phyloP scores from a whole-genome alignment of 2,113 vertebrate genomes.

The Larimichthys polyactis region DNA sequence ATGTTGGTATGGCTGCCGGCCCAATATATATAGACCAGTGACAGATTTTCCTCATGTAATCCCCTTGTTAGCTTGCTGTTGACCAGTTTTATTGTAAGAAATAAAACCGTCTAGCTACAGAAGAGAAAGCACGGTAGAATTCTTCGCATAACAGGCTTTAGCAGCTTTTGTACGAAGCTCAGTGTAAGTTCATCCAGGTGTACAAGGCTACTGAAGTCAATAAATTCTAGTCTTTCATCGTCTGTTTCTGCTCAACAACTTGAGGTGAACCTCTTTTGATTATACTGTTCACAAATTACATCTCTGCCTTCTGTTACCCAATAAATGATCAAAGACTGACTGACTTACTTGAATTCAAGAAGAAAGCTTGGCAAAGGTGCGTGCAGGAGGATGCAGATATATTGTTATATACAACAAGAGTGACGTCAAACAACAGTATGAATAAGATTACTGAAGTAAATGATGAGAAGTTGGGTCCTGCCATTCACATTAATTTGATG shows the following conservation, averaged over 20 bases:
- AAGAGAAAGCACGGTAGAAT: background rate
- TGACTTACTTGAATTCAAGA: background rate
- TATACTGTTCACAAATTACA: background rate
- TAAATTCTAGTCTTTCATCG: background rate
- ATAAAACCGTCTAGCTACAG: background rate
- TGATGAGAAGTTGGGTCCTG: constrained; percentile 15
- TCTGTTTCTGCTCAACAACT: background rate
- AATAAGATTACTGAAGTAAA: constrained; percentile 1
- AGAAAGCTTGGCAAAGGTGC: background rate
- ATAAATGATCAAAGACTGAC: background rate
- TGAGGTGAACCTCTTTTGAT: background rate
- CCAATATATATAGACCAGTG: background rate
- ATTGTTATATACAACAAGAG: constrained; percentile 3
- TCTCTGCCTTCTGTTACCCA: constrained; percentile 10
- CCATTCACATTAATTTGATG: constrained; percentile 20
- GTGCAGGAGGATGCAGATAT: background rate
- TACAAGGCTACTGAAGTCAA: too few species aligned
- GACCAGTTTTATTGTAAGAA: background rate
- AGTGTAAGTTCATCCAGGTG: background rate
- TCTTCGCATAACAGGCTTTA: background rate
- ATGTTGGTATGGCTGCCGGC: too few species aligned
- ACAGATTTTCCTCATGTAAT: background rate
- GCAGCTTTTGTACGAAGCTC: background rate
- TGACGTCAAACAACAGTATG: constrained; percentile 14
- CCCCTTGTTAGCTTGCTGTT: background rate